A percentile compares a stretch with the other conserved stretches of the same genome.
Evolutionary conservation across 1,140 invertebrate genomes (phyloP).

Genomic region (Trissolcus basalis): DNA sequence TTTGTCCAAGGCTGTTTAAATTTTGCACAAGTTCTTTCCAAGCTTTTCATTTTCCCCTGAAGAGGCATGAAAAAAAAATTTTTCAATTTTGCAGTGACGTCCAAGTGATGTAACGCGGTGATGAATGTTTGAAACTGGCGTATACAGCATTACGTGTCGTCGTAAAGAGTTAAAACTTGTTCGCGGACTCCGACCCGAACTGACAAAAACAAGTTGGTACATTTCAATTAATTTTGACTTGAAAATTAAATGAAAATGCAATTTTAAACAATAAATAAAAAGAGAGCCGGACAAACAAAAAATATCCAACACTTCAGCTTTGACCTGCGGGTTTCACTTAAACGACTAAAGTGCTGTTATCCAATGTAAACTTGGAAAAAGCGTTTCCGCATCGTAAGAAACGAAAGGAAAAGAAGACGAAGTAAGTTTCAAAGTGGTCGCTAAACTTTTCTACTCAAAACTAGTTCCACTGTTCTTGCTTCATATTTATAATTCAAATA

Average conservation of each 20-base stretch:
- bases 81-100: too few relatives aligned
- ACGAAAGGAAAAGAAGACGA: conserved; percentile 34
- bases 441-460: conserved; percentile 29
- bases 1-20: too few relatives aligned
- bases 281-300: not conserved
- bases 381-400: conserved; percentile 35
- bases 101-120: too few relatives aligned
- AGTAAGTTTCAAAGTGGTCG: conserved; percentile 29
- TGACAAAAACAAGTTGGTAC: not conserved
- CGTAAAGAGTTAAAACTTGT: too few relatives aligned
- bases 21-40: too few relatives aligned
- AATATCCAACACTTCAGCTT: conserved; percentile 39
- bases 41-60: too few relatives aligned
- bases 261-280: conserved; percentile 27
- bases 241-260: conserved; percentile 22
- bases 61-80: too few relatives aligned
- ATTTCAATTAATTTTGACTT: conserved; percentile 12
- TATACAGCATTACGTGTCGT: too few relatives aligned
- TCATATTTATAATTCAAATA: conserved; percentile 39
- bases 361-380: conserved; percentile 35
- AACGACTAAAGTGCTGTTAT: conserved; percentile 37
- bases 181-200: too few relatives aligned
- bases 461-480: conserved; percentile 11
- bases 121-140: too few relatives aligned
- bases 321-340: conserved; percentile 38